Conservation (phyloP, 2,888 invertebrate species). For the Tetropium fuscum region DNA sequence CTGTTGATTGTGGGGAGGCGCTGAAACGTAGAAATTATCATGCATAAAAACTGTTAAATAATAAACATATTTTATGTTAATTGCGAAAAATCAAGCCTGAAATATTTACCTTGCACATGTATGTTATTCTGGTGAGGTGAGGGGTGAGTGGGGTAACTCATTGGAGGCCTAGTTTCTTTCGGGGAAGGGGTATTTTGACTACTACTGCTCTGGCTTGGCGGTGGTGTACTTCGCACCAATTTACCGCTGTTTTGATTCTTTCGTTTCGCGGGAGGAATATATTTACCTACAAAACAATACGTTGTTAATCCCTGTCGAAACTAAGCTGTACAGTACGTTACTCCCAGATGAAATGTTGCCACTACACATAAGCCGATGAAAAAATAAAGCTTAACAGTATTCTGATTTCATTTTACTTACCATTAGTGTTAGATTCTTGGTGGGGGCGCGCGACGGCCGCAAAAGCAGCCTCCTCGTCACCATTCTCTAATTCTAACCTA, state of each 20-base stretch:
- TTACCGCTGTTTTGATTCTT: slow-evolving; percentile 76
- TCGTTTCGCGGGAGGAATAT: slow-evolving; percentile 84
- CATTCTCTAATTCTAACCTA: slow-evolving; percentile 89
- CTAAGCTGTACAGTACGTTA: no score
- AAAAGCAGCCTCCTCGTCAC: slow-evolving; percentile 89
- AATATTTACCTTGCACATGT: slow-evolving; percentile 46
- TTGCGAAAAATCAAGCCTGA: no score
- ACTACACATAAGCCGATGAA: no score
- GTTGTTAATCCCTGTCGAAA: no score
- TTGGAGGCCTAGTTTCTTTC: slow-evolving; percentile 54
- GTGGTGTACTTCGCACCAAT: slow-evolving; percentile 74
- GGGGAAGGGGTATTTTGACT: slow-evolving; percentile 59
- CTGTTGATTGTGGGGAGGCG: slow-evolving; percentile 28
- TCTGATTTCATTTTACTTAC: no score
- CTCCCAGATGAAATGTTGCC: no score
- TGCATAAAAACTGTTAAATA: no score
- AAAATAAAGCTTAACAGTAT: no score
- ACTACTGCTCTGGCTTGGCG: slow-evolving; percentile 64
- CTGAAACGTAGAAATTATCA: slow-evolving; percentile 13
- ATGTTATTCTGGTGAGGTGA: slow-evolving; percentile 50
- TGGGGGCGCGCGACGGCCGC: slow-evolving; percentile 84
- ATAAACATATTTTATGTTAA: no score
- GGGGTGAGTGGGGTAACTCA: slow-evolving; percentile 48
- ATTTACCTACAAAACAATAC: slow-evolving; percentile 69
- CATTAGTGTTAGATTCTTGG: slow-evolving; percentile 42